phyloP scores from a whole-genome alignment of 2,113 vertebrate species.

The Pseudorhombus dupliciocellatus region DNA sequence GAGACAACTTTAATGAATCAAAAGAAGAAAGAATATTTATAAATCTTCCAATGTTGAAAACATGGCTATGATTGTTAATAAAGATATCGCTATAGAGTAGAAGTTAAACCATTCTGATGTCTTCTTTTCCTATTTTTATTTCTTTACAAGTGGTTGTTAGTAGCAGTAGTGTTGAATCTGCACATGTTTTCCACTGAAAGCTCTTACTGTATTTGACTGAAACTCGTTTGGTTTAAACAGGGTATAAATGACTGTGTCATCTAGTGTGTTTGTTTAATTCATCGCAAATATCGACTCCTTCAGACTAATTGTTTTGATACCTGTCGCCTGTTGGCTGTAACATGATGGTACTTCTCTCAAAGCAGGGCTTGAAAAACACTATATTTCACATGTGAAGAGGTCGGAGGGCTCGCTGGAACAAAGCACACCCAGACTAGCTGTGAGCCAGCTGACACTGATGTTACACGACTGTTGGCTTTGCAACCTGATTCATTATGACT shows the following conservation, averaged over 20 bases:
- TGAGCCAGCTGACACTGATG: slow-evolving; percentile 78
- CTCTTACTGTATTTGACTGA: slow-evolving; percentile 79
- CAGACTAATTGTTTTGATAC: slow-evolving; percentile 87
- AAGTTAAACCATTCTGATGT: slow-evolving; percentile 74
- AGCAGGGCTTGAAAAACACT: slow-evolving; percentile 24
- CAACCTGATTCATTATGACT: slow-evolving; percentile 85
- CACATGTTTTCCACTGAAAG: slow-evolving; percentile 79
- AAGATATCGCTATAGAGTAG: slow-evolving; percentile 81
- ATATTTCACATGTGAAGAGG: slow-evolving; percentile 41
- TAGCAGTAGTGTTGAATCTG: slow-evolving; percentile 69
- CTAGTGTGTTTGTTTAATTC: slow-evolving; percentile 87
- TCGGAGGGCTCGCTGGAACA: slow-evolving; percentile 85
- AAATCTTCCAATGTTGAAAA: slow-evolving; percentile 82
- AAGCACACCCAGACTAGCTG: slow-evolving; percentile 88
- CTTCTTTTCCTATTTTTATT: slow-evolving; percentile 64
- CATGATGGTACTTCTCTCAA: slow-evolving; percentile 87
- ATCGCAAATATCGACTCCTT: slow-evolving; percentile 88
- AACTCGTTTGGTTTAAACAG: slow-evolving; percentile 88
- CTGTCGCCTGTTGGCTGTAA: slow-evolving; percentile 70
- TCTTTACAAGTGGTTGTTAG: slow-evolving; percentile 54
- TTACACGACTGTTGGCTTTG: slow-evolving; percentile 75
- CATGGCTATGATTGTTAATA: slow-evolving; percentile 84
- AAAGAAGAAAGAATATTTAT: slow-evolving; percentile 83
- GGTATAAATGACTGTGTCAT: slow-evolving; percentile 91
- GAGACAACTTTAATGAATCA: slow-evolving; percentile 77